These are phyloP conservation scores for Propithecus perrieri DNA, from an alignment of 2,797 vertebrate species.

Conservation along the genomic window DNA sequence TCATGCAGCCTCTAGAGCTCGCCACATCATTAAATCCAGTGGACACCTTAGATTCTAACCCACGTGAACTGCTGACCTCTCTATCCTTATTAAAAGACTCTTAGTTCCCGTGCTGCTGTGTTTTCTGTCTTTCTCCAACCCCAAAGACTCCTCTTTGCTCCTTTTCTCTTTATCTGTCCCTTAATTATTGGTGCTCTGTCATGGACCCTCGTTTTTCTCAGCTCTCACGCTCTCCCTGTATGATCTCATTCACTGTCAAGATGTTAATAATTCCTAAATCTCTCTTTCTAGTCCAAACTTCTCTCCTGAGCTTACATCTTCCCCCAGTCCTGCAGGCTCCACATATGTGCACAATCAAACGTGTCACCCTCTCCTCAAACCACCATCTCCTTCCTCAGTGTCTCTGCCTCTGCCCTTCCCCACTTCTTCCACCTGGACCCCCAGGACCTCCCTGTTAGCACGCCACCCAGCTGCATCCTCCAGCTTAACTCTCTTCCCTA, in stretches of 20 bases:
- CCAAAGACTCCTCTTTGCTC: not conserved
- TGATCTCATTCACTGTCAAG: conserved; percentile 15
- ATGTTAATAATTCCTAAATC: conserved; percentile 6
- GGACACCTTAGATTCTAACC: not conserved
- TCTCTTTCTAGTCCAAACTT: not conserved
- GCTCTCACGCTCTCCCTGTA: not conserved
- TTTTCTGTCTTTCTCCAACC: not conserved
- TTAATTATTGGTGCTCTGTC: not conserved
- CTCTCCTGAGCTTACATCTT: not conserved
- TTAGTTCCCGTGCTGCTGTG: not conserved
- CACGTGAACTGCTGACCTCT: not conserved
- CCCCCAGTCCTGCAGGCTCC: not conserved
- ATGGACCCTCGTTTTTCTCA: conserved; percentile 3
- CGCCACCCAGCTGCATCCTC: not conserved
- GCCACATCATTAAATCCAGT: not conserved
- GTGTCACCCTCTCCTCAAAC: not conserved
- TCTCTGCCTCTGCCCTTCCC: not conserved
- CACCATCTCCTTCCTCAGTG: not conserved
- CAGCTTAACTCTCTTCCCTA: not conserved
- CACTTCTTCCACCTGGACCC: not conserved
- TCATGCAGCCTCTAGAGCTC: not conserved
- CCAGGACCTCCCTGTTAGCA: not conserved
- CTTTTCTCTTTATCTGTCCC: not conserved
- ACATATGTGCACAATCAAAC: not conserved
- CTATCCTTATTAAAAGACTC: not conserved